These are phyloP conservation scores for Embiotoca jacksoni DNA, from an alignment of 2,113 vertebrate species.

Conservation along the genomic window DNA sequence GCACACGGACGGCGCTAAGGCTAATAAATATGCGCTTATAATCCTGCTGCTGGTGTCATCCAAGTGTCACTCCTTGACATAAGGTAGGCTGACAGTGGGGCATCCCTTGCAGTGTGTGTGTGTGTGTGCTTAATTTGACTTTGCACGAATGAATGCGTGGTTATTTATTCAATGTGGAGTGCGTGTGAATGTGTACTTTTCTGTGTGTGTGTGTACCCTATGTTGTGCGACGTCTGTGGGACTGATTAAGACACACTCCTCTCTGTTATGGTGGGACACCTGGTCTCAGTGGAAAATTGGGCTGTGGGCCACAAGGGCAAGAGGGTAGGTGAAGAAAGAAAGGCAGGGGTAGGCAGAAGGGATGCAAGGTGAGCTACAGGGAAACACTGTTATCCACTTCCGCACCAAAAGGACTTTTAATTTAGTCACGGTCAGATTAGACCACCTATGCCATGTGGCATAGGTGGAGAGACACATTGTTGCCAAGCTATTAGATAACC, in stretches of 20 bases:
- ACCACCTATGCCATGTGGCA: slow-evolving; percentile 68
- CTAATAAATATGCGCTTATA: slow-evolving; percentile 80
- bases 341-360: slow-evolving; percentile 50
- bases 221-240: slow-evolving; percentile 27
- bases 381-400: slow-evolving; percentile 76
- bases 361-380: slow-evolving; percentile 61
- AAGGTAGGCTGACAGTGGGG: slow-evolving; percentile 75
- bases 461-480: slow-evolving; percentile 50
- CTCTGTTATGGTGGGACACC: slow-evolving; percentile 75
- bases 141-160: slow-evolving; percentile 52
- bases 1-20: slow-evolving; percentile 51
- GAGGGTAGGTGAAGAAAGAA: slow-evolving; percentile 55
- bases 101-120: slow-evolving; percentile 42
- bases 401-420: slow-evolving; percentile 82
- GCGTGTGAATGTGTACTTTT: slow-evolving; percentile 3
- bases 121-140: slow-evolving; percentile 57
- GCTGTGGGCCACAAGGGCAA: slow-evolving; percentile 77
- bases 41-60: slow-evolving; percentile 83
- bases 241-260: slow-evolving; percentile 79
- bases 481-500: slow-evolving; percentile 77
- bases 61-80: slow-evolving; percentile 81
- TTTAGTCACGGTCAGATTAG: slow-evolving; percentile 78
- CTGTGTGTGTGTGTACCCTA: slow-evolving; percentile 35
- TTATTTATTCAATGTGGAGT: slow-evolving; percentile 22
- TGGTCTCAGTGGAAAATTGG: slow-evolving; percentile 78